Conservation (phyloP, 2,888 invertebrate species). For the Ophioninae sp. region DNA sequence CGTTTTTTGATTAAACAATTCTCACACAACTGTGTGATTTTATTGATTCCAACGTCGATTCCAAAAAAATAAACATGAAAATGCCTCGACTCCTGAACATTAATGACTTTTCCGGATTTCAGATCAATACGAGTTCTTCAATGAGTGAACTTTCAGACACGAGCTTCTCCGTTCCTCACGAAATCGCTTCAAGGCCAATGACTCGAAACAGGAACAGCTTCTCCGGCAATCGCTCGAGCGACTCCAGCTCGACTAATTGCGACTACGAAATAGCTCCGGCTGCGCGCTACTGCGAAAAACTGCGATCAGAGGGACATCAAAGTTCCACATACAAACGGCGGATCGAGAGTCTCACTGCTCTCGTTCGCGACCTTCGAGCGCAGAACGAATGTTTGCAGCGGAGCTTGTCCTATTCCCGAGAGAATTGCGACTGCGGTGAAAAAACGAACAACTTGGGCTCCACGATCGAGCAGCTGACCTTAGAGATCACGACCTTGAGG, state of each 20-base stretch:
- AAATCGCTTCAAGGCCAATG: conserved; percentile 44
- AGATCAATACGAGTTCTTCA: conserved; percentile 70
- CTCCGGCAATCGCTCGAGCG: conserved; percentile 46
- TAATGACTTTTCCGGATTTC: not conserved
- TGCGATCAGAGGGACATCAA: conserved; percentile 53
- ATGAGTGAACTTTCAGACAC: conserved; percentile 69
- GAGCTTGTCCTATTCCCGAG: conserved; percentile 56
- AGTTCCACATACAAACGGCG: conserved; percentile 57
- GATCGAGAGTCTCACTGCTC: conserved; percentile 62
- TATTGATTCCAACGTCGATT: not conserved
- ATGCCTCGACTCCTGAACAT: not conserved
- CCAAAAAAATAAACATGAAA: not conserved
- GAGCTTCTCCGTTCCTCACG: conserved; percentile 39
- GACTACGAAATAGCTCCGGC: conserved; percentile 29
- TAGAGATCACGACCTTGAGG: conserved; percentile 49
- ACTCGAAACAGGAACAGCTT: conserved; percentile 45
- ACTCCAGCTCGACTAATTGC: conserved; percentile 58
- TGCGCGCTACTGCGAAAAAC: conserved; percentile 43
- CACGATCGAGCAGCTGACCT: conserved; percentile 52
- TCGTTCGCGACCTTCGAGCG: conserved; percentile 65
- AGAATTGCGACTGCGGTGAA: conserved; percentile 47
- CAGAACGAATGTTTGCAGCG: conserved; percentile 68
- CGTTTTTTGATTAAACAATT: not conserved
- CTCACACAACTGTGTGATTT: not conserved
- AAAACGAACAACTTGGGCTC: conserved; percentile 33